Conservation (phyloP, 2,888 invertebrate species). For the Carcina quercana region DNA sequence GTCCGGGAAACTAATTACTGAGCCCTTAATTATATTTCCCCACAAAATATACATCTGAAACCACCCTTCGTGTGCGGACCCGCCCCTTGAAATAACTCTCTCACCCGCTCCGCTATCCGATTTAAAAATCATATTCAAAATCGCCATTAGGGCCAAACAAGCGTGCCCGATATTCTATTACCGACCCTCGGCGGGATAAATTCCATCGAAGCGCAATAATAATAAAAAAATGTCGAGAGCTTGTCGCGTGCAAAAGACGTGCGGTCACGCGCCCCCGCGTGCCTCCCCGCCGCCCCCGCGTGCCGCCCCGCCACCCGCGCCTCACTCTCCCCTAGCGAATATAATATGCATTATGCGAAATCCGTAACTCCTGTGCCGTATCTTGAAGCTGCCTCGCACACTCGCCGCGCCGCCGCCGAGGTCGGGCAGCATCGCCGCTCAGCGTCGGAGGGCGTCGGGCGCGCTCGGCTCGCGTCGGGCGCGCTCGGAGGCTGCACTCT, state of each 20-base stretch:
- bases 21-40: conserved; percentile 19
- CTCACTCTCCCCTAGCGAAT: conserved; percentile 33
- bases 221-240: conserved; percentile 73
- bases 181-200: conserved; percentile 59
- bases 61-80: too few species aligned
- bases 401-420: not conserved
- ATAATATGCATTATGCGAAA: conserved; percentile 75
- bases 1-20: conserved; percentile 52
- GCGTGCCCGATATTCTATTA: conserved; percentile 58
- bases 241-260: conserved; percentile 73
- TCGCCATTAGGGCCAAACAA: conserved; percentile 49
- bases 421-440: conserved; percentile 7
- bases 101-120: conserved; percentile 64
- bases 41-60: too few species aligned
- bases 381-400: conserved; percentile 58
- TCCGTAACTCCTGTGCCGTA: conserved; percentile 69
- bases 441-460: conserved; percentile 16
- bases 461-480: conserved; percentile 35
- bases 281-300: conserved; percentile 19
- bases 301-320: conserved; percentile 22
- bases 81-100: conserved; percentile 50
- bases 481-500: conserved; percentile 62
- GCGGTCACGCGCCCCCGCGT: conserved; percentile 60
- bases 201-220: conserved; percentile 73
- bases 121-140: conserved; percentile 74